phyloP scores from a whole-genome alignment of 2,797 vertebrate genomes.

The Cyclopterus lumpus region DNA sequence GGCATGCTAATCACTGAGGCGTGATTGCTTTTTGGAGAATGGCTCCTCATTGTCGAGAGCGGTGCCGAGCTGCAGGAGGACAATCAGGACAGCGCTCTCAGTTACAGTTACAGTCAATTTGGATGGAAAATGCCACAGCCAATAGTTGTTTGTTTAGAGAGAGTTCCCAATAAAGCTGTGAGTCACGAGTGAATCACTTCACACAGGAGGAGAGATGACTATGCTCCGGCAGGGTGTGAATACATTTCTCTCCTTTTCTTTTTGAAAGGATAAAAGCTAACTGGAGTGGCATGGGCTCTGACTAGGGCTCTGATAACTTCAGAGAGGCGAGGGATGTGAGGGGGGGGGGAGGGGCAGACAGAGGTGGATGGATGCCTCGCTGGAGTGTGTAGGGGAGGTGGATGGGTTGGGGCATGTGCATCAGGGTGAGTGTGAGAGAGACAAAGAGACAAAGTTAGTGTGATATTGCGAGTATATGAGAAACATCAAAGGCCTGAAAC shows the following conservation, averaged over 20 bases:
- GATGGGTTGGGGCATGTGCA: conserved; percentile 23
- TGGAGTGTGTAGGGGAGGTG: conserved; percentile 27
- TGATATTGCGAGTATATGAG: conserved; percentile 52
- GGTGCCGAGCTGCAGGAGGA: conserved; percentile 56
- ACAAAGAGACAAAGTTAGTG: conserved; percentile 71
- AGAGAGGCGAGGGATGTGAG: conserved; percentile 74
- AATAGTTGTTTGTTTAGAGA: conserved; percentile 74
- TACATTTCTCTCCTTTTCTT: conserved; percentile 64
- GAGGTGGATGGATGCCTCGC: conserved; percentile 63
- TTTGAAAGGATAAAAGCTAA: conserved; percentile 77
- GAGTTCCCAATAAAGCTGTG: conserved; percentile 74
- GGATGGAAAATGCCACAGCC: conserved; percentile 66
- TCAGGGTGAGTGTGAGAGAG: conserved; percentile 36
- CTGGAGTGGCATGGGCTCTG: conserved; percentile 67
- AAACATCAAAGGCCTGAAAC: conserved; percentile 75
- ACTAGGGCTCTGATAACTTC: conserved; percentile 76
- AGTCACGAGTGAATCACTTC: conserved; percentile 78
- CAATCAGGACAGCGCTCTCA: conserved; percentile 64
- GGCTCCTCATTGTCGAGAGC: conserved; percentile 64
- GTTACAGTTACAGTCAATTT: conserved; percentile 68
- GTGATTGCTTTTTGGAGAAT: conserved; percentile 59
- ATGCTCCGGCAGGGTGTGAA: conserved; percentile 65
- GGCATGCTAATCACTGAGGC: conserved; percentile 65
- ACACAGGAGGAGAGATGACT: conserved; percentile 75
- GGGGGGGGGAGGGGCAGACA: conserved; percentile 62